Base-by-base conservation (phyloP, 1,140 invertebrate genomes). In the Camponotus floridanus region DNA sequence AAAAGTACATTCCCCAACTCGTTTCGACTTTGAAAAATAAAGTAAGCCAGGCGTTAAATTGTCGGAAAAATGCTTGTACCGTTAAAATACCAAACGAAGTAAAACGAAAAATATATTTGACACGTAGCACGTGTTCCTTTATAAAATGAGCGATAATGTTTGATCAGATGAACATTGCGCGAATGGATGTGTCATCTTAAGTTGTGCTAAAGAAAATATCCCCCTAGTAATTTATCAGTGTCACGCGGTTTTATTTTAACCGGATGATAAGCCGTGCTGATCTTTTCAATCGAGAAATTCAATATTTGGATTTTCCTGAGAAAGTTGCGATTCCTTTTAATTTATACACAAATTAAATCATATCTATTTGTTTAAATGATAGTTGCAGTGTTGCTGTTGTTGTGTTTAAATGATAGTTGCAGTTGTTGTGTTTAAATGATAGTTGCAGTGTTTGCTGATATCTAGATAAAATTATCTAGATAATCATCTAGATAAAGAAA, bases 21-120 rank as follows among this genome's bases (percentile, higher is more conserved):
- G 36, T 18, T 18, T 11, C 48, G 45, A 26, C 33, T 64, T 55
- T 80, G 36, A 39, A 59, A 7, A 80, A 68, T 70, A 70, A 80
- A 48, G 21, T 70, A 57, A 80, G 42, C 18, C 36, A 21, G 15
- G 18, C 67, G 36, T 39, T 39, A 39, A n/a, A 15, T 64, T 6
- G 42, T 26, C 18, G 9, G 42, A 81, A 61, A 26, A 21, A 36
- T 4, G 18, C 5, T 48, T 81, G 26, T 26, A 26, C 26, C 51
- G 26, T 81, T 18, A 73, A 73, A 81, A 59, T 36, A 55, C 11
- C 18, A 13, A 36, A 21, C 55, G 26, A 18, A 78, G 33, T 5
- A 11, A 48, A 83, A 74, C 36, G 26, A 26, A 26, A 26, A 73
- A 83, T 83, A 73, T 62, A 36, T 62, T 73, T 18, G n/a, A 57